phyloP scores from a whole-genome alignment of 2,113 vertebrate species.

The Rhineura floridana region DNA sequence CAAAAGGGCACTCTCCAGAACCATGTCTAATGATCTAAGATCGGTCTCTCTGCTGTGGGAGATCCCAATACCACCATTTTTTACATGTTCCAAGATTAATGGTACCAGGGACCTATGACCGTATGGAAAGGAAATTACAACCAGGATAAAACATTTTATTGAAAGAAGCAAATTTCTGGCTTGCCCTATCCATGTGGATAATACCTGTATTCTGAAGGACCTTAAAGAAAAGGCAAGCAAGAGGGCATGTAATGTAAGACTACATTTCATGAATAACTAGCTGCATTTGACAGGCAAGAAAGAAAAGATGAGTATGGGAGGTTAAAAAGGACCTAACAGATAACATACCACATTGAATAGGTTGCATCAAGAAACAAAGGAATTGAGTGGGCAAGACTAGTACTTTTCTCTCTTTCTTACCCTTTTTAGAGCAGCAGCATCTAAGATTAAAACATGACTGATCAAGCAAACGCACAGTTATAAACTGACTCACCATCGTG shows the following conservation, averaged over 20 bases:
- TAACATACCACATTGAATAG: background rate
- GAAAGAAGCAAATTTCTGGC: slow-evolving; percentile 41
- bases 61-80: slow-evolving; percentile 34
- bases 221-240: background rate
- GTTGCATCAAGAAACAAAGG: slow-evolving; percentile 10
- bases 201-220: slow-evolving; percentile 12
- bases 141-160: slow-evolving; percentile 13
- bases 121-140: background rate
- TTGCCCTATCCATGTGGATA: slow-evolving; percentile 22
- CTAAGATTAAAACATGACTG: too few relatives aligned
- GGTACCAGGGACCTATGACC: background rate
- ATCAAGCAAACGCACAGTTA: too few relatives aligned
- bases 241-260: too few relatives aligned
- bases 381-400: background rate
- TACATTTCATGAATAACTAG: too few relatives aligned
- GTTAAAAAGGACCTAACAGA: background rate
- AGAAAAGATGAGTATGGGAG: background rate
- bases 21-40: slow-evolving; percentile 19
- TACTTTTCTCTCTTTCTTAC: too few relatives aligned
- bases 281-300: slow-evolving; percentile 6
- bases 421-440: too few relatives aligned
- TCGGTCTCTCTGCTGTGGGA: background rate
- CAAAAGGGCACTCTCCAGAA: slow-evolving; percentile 5
- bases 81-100: slow-evolving; percentile 21
- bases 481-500: too few relatives aligned